phyloP scores from a whole-genome alignment of 2,113 vertebrate species.

The Climacteris rufus region DNA sequence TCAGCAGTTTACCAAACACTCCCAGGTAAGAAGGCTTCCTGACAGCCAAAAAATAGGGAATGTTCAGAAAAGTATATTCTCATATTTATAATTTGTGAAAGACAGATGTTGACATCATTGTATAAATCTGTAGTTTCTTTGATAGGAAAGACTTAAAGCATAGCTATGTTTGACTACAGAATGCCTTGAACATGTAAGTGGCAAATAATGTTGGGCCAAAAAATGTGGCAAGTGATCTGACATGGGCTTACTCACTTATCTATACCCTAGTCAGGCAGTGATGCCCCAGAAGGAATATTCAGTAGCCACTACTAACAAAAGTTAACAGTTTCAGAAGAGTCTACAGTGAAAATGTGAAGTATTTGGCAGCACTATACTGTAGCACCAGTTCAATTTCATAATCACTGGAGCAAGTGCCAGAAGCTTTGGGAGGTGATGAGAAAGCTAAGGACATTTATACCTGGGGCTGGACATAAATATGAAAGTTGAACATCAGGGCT shows the following conservation, averaged over 20 bases:
- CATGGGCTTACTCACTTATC: accelerated
- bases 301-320: neutral
- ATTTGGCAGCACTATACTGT: neutral
- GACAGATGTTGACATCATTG: neutral
- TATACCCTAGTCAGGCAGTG: neutral
- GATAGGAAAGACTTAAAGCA: neutral
- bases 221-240: neutral
- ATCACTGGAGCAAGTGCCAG: neutral
- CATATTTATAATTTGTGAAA: neutral
- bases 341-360: neutral
- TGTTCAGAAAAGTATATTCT: neutral
- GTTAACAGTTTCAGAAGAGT: neutral
- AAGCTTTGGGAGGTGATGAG: neutral
- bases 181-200: neutral
- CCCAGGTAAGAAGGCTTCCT: neutral
- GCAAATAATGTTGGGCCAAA: accelerated
- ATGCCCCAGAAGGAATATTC: neutral
- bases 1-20: neutral
- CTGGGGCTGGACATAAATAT: neutral
- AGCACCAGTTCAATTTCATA: neutral
- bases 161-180: neutral
- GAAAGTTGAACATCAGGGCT: neutral
- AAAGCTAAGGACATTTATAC: too few relatives aligned
- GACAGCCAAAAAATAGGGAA: neutral
- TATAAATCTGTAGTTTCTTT: neutral